These are phyloP conservation scores for Gadus chalcogrammus DNA, from an alignment of 2,113 vertebrate genomes.

Conservation along the genomic window DNA sequence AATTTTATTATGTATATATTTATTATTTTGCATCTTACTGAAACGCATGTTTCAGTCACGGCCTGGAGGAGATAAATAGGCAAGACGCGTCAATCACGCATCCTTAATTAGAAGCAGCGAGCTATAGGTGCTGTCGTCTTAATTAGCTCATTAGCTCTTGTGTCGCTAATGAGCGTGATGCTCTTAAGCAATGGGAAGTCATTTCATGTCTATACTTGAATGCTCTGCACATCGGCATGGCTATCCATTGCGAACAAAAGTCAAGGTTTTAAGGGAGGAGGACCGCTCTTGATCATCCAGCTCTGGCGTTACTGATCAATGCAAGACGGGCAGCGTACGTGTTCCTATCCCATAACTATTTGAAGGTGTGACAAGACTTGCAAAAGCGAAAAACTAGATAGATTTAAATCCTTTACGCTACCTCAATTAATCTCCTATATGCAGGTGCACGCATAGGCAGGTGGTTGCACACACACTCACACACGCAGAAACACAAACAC, in stretches of 20 bases:
- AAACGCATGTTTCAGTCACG: no score
- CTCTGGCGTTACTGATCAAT: constrained; percentile 12
- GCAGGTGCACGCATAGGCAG: constrained; percentile 34
- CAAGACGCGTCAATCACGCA: no score
- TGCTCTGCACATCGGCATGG: no score
- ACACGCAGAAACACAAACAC: constrained; percentile 15
- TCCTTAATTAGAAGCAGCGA: no score
- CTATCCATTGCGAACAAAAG: no score
- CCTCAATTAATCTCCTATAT: constrained; percentile 42
- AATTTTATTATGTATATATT: neutral
- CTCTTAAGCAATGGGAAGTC: no score
- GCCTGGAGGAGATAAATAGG: no score
- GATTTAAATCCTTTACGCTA: constrained; percentile 61
- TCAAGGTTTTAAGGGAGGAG: no score
- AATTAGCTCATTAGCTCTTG: no score
- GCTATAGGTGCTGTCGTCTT: no score
- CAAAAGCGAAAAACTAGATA: constrained; percentile 34
- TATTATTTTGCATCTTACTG: neutral
- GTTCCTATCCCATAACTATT: constrained; percentile 14
- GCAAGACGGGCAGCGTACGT: constrained; percentile 7
- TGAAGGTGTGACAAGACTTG: constrained; percentile 66
- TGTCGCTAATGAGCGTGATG: no score
- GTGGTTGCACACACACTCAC: constrained; percentile 17
- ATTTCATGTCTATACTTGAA: no score
- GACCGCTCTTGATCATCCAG: neutral